Base-by-base conservation (phyloP, 2,888 invertebrate genomes). In the Aradus depressus region DNA sequence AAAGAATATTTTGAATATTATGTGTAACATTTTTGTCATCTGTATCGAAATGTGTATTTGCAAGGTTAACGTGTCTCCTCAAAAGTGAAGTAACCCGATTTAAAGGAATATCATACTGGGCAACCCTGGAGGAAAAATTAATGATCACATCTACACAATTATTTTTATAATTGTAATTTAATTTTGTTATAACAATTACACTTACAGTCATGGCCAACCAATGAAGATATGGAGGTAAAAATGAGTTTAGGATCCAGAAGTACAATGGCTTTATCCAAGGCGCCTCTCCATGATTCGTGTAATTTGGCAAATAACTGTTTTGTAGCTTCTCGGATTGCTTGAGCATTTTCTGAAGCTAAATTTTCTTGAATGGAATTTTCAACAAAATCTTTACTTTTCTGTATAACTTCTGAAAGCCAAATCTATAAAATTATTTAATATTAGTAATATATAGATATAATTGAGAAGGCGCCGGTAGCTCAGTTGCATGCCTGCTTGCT, bases 151-250 rank as follows among this genome's bases (percentile, higher is more conserved):
- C 31, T 28, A 28, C 31, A 10, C 31, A 28, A 28, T n/a, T n/a
- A n/a, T 34, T 16, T 18, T 16, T 4, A 16, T 18, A 34, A 34
- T 12, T n/a, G n/a, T 16, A 19, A 16, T 4, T n/a, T 6, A 21
- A 18, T 21, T 21, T 19, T 47, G 47, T 47, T 47, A 47, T 47
- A 16, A n/a, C n/a, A n/a, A n/a, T n/a, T 16, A 42, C 16, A 25
- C 47, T 47, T 47, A 47, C 47, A 26, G 26, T 47, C 47, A 47
- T 47, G 37, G 37, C 47, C 47, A 37, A 47, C 26, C 25, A 47
- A 47, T 37, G 47, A 47, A 35, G 47, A 47, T 38, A 47, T 47
- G 28, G 37, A 35, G 37, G 47, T 14, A 37, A 37, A 19, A 23
- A 45, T 35, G 34, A 45, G 45, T 45, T 45, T 45, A 4, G 45